Base-by-base conservation (phyloP, 2,888 invertebrate species). In the Reticulitermes lucifugus region DNA sequence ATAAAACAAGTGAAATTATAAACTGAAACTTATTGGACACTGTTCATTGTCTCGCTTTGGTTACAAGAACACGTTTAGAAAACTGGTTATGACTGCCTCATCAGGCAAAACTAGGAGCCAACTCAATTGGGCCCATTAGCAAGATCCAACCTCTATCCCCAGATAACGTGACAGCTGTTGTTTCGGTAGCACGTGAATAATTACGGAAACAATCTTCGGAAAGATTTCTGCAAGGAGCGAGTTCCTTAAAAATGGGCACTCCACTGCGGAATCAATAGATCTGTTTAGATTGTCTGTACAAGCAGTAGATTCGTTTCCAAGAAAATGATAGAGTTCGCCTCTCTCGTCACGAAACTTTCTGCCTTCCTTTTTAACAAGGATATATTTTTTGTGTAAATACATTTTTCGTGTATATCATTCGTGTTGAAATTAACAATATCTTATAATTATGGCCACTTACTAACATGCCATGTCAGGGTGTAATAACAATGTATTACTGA, bases 301-400 rank as follows among this genome's bases (percentile, higher is more conserved):
- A 25, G 70, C 1, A 29, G 29, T 29, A 73, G 41, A 73, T 41
- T 73, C 6, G 29, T 41, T 73, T 73, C 73, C 73, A 14, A 35
- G 73, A 73, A 73, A 73, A 41, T 41, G 73, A 41, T 73, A 22
- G 73, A 73, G 21, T 29, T 65, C 18, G 10, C 18, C 29, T 70
- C 3, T 25, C 35, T 73, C 41, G 41, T 73, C 73, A 73, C 73
- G 73, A 73, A 41, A 41, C 73, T 21, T 73, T 70, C 29, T 29
- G 70, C 29, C 9, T 70, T 73, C 35, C 12, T 73, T 73, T 41
- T 35, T 12, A 21, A 21, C 21, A 21, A 10, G 41, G 73, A 73
- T 73, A 35, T 41, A 25, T 22, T 73, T 73, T 73, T 73, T 73
- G 73, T 73, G 73, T 73, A 73, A 73, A 73, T 73, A 73, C 41